Percentiles rank a stretch among this genome's conserved stretches.
These are phyloP conservation scores for Seira musarum DNA, from an alignment of 2,888 invertebrate genomes.

Conservation along the genomic window DNA sequence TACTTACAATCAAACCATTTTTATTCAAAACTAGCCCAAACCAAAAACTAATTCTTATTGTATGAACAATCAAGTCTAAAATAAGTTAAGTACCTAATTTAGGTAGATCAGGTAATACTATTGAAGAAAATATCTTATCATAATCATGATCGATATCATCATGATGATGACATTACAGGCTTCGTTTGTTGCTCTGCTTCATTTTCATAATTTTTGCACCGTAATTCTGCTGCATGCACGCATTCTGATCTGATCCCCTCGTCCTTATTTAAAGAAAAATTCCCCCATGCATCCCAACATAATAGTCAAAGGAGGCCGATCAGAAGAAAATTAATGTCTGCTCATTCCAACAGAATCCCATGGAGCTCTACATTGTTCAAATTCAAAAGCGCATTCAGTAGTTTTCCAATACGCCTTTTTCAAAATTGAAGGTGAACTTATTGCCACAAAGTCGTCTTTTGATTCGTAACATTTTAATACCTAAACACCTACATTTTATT, in stretches of 20 bases:
- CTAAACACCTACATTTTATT: neutral
- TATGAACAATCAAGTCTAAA: too few species aligned
- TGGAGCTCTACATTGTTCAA: neutral
- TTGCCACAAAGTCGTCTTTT: neutral
- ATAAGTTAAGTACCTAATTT: too few species aligned
- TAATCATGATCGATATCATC: neutral
- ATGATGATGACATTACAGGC: neutral
- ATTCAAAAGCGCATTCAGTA: neutral
- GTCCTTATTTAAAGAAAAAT: slow-evolving; percentile 38
- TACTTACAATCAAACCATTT: neutral
- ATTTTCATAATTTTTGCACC: slow-evolving; percentile 9
- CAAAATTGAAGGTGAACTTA: neutral
- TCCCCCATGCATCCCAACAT: too few species aligned
- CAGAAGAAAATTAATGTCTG: slow-evolving; percentile 42
- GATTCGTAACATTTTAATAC: neutral
- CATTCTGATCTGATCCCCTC: slow-evolving; percentile 41
- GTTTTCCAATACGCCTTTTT: neutral
- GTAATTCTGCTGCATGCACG: slow-evolving; percentile 15
- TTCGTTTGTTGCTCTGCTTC: neutral
- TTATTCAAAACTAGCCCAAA: neutral
- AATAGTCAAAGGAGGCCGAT: slow-evolving; percentile 45
- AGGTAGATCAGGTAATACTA: neutral
- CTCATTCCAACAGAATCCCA: slow-evolving; percentile 38
- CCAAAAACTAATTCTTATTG: too few species aligned
- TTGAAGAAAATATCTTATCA: neutral